Conservation (phyloP, 2,113 vertebrate genomes). For the Anas platyrhynchos region DNA sequence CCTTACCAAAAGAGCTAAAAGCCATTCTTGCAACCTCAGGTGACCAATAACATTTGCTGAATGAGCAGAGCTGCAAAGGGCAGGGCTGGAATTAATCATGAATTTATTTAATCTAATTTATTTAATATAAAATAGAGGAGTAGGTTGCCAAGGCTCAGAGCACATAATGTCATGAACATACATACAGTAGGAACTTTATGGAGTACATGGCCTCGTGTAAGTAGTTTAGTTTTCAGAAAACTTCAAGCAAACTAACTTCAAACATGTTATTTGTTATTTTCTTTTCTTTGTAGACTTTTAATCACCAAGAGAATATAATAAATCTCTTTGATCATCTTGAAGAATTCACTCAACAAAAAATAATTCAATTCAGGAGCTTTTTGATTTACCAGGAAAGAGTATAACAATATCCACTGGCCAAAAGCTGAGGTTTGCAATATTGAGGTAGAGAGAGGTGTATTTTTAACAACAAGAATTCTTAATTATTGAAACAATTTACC, state of each 20-base stretch:
- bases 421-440: neutral
- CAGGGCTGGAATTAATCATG: neutral
- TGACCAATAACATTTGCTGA: neutral
- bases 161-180: neutral
- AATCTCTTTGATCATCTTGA: slow-evolving; percentile 15
- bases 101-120: neutral
- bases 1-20: neutral
- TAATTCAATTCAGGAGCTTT: neutral
- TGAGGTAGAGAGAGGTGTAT: neutral
- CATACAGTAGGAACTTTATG: neutral
- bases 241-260: neutral
- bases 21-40: neutral
- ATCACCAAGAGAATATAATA: neutral
- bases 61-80: neutral
- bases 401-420: neutral
- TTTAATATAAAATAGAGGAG: neutral
- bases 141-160: neutral
- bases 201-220: neutral
- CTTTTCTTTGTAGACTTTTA: neutral
- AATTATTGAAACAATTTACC: neutral
- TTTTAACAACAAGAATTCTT: neutral
- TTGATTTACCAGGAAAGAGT: neutral
- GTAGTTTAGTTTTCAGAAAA: neutral
- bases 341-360: slow-evolving; percentile 10
- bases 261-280: neutral